Conservation (phyloP, 30 jellyfish, hydroid and myxozoan genomes). For the Turritopsis dohrnii region DNA sequence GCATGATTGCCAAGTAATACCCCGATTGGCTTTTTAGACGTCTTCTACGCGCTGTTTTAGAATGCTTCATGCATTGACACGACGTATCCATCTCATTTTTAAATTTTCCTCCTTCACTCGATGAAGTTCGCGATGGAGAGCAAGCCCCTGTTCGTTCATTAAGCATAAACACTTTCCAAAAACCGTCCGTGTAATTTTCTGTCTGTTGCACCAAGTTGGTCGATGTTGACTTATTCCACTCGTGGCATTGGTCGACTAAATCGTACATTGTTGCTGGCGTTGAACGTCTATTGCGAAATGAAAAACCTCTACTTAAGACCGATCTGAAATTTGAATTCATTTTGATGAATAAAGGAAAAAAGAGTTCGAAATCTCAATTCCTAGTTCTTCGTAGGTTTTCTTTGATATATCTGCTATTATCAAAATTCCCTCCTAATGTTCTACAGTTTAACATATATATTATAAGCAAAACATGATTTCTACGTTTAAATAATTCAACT, state of each 20-base stretch:
- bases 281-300: conserved; percentile 23
- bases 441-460: not conserved
- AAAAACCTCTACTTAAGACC: not conserved
- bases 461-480: no score
- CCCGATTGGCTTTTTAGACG: conserved; percentile 93
- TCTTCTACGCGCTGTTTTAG: conserved; percentile 90
- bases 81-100: not conserved
- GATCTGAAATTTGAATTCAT: not conserved
- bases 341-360: not conserved
- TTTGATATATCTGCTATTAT: no score
- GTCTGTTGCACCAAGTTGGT: not conserved
- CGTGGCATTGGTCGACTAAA: conserved; percentile 30
- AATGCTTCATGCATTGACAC: conserved; percentile 76
- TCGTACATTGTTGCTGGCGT: conserved; percentile 37
- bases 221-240: conserved; percentile 23
- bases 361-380: not conserved
- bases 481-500: not conserved
- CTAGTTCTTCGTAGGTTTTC: not conserved
- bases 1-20: conserved; percentile 92
- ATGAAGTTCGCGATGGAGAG: not conserved
- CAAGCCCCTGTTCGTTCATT: conserved; percentile 16
- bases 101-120: not conserved
- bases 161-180: conserved; percentile 32
- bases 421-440: not conserved
- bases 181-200: not conserved